Conservation (phyloP, 2,888 invertebrate species). For the Eueremaeus valkanovi region DNA sequence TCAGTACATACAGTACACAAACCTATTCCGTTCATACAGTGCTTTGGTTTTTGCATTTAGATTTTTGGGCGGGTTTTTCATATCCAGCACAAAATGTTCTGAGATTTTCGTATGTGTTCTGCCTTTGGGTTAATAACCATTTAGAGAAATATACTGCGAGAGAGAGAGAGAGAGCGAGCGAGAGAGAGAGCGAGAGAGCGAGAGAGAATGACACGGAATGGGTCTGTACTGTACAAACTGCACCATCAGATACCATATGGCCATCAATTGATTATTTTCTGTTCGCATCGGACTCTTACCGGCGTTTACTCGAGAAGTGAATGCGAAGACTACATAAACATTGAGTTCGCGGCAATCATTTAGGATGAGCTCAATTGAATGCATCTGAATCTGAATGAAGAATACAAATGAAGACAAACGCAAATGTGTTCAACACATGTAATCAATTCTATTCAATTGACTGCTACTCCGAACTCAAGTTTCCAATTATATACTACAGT, state of each 20-base stretch:
- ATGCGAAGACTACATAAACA: neutral
- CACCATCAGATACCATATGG: neutral
- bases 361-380: neutral
- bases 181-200: no score
- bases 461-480: no score
- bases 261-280: conserved; percentile 6
- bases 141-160: no score
- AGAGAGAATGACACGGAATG: neutral
- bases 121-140: conserved; percentile 11
- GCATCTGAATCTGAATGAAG: neutral
- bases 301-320: neutral
- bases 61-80: conserved; percentile 23
- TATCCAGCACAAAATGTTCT: conserved; percentile 6
- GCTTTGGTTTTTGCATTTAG: neutral
- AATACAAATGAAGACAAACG: neutral
- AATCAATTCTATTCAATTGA: neutral
- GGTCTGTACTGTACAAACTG: neutral
- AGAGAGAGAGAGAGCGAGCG: no score
- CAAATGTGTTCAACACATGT: conserved; percentile 21
- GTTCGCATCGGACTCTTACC: neutral
- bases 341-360: neutral
- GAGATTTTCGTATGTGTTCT: neutral
- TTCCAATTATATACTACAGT: no score
- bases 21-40: neutral
- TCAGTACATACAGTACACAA: no score